A percentile compares a stretch with the other conserved stretches of the same genome.
These are phyloP conservation scores for Tachina lurida DNA, from an alignment of 2,888 invertebrate genomes.

Conservation along the genomic window DNA sequence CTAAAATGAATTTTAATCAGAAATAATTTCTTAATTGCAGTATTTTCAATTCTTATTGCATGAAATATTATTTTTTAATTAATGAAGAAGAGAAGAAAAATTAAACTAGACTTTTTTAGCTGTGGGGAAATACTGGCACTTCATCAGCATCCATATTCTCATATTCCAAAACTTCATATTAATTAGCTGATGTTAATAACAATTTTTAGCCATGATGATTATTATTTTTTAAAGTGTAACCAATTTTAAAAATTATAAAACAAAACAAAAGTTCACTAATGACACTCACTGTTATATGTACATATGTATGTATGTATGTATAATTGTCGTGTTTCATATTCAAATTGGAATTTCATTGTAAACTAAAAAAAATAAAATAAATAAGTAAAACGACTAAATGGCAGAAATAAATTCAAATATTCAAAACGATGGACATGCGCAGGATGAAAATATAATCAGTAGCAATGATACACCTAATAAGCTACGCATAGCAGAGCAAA, in stretches of 20 bases:
- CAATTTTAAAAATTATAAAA: neutral
- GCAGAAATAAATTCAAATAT: conserved; percentile 19
- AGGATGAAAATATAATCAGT: neutral
- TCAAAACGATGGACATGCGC: conserved; percentile 28
- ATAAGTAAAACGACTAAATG: conserved; percentile 19
- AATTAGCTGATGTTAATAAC: too few relatives aligned
- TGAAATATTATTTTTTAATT: too few relatives aligned
- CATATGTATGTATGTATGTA: too few relatives aligned
- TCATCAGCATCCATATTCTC: too few relatives aligned
- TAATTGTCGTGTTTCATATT: conserved; percentile 2
- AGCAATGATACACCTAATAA: neutral
- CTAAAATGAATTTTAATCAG: too few relatives aligned
- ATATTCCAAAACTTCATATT: too few relatives aligned
- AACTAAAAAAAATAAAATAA: conserved; percentile 1
- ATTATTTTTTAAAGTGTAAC: neutral
- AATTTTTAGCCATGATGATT: too few relatives aligned
- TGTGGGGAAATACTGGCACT: too few relatives aligned
- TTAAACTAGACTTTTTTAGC: too few relatives aligned
- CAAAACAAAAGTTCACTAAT: conserved; percentile 4
- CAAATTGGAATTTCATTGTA: neutral
- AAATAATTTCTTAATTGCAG: too few relatives aligned
- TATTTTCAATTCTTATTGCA: too few relatives aligned
- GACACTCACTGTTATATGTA: conserved; percentile 33
- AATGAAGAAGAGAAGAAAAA: too few relatives aligned
- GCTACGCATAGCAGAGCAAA: neutral